A percentile compares a stretch with the other conserved stretches of the same genome.
Evolutionary conservation across 2,113 vertebrate genomes (phyloP).

Genomic region (Tetrao urogallus): DNA sequence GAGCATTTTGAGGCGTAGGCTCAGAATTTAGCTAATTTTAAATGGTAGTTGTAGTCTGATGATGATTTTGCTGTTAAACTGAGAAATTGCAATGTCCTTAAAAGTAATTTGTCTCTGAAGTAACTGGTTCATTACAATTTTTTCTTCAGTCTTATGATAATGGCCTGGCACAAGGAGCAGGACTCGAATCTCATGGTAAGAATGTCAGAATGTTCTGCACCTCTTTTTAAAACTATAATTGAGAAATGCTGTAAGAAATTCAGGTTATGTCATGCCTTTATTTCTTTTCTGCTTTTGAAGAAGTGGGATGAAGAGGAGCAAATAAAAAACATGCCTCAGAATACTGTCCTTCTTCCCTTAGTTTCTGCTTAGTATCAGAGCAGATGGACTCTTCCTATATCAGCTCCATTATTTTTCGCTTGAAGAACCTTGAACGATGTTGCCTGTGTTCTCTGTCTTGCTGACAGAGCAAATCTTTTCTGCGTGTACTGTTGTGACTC

Average conservation of each 20-base stretch:
- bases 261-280: not conserved
- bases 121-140: slow-evolving; percentile 45
- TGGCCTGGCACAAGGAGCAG: slow-evolving; percentile 94
- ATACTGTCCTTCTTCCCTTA: not conserved
- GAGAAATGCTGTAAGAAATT: not conserved
- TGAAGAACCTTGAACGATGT: not conserved
- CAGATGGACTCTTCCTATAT: not conserved
- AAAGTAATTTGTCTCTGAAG: not conserved
- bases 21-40: not conserved
- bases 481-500: not conserved
- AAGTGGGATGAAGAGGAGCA: not conserved
- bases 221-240: not conserved
- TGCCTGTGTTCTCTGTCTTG: not conserved
- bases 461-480: not conserved
- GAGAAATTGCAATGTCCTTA: not conserved
- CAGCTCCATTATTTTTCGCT: not conserved
- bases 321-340: not conserved
- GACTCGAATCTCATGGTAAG: slow-evolving; percentile 98
- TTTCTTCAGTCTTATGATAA: slow-evolving; percentile 92
- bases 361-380: not conserved
- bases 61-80: not conserved
- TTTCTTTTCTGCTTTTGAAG: not conserved
- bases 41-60: not conserved
- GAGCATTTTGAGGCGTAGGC: not conserved
- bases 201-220: not conserved